These are phyloP conservation scores for Euphonia xanthogaster DNA, from an alignment of 2,797 vertebrate species.

Conservation along the genomic window DNA sequence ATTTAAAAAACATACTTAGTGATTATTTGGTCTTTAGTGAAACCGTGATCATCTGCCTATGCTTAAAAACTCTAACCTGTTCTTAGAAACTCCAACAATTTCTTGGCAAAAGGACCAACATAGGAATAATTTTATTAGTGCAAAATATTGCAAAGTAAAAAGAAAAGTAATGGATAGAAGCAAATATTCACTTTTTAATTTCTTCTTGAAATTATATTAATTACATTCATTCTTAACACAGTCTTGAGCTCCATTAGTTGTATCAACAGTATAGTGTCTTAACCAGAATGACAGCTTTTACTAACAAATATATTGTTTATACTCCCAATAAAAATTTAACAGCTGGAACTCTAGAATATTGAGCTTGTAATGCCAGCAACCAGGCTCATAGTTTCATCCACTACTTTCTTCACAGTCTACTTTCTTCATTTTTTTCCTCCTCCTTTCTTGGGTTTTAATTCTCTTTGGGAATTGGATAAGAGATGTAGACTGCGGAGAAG, in stretches of 20 bases:
- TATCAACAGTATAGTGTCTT: neutral
- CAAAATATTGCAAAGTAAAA: neutral
- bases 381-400: neutral
- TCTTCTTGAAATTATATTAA: neutral
- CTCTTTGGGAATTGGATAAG: neutral
- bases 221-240: neutral
- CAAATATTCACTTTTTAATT: neutral
- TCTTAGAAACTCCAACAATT: neutral
- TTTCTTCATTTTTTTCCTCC: neutral
- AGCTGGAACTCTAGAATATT: neutral
- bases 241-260: neutral
- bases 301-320: neutral
- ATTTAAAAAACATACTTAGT: neutral
- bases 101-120: neutral
- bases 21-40: neutral
- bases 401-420: neutral
- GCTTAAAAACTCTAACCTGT: neutral
- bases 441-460: neutral
- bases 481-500: neutral
- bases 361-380: neutral
- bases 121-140: neutral
- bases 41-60: neutral
- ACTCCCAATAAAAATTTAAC: neutral
- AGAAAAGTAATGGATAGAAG: neutral
- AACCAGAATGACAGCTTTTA: neutral